Percentiles rank a stretch among this genome's conserved stretches.
Conservation (phyloP, 2,797 vertebrate genomes). For the Astyanax mexicanus region DNA sequence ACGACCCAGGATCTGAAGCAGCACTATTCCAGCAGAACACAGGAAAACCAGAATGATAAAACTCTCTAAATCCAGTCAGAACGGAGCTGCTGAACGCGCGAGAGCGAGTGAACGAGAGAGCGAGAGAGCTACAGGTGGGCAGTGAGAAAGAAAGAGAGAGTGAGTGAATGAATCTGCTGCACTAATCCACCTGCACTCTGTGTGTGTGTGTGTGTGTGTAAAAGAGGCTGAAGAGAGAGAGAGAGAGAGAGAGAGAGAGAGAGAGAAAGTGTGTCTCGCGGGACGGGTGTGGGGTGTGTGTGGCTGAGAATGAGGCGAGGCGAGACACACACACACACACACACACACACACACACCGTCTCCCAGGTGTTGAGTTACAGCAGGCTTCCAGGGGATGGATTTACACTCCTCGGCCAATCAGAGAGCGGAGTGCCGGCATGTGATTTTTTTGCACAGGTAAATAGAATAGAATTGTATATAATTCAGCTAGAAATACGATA, state of each 20-base stretch:
- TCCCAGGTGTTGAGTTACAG: slow-evolving; percentile 76
- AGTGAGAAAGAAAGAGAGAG: slow-evolving; percentile 21
- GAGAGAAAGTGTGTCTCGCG: slow-evolving; percentile 59
- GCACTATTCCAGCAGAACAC: slow-evolving; percentile 23
- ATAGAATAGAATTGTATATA: neutral
- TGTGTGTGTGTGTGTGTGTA: slow-evolving; percentile 21
- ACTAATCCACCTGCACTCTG: slow-evolving; percentile 52
- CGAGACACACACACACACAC: slow-evolving; percentile 53
- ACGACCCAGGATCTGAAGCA: slow-evolving; percentile 4
- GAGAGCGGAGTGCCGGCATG: slow-evolving; percentile 21
- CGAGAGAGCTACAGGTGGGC: slow-evolving; percentile 35
- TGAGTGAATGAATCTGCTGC: neutral
- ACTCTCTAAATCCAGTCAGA: slow-evolving; percentile 16
- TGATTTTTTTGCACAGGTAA: slow-evolving; percentile 52
- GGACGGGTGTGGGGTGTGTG: slow-evolving; percentile 58
- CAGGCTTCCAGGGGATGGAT: slow-evolving; percentile 52
- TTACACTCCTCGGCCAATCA: slow-evolving; percentile 55
- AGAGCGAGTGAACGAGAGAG: neutral
- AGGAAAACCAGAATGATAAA: neutral
- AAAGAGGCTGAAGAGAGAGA: slow-evolving; percentile 22
- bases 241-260: slow-evolving; percentile 31
- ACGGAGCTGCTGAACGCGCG: neutral
- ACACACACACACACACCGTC: slow-evolving; percentile 41
- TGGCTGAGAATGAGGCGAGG: slow-evolving; percentile 56
- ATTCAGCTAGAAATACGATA: too few relatives aligned